A percentile compares a stretch with the other conserved stretches of the same genome.
Evolutionary conservation across 1,140 invertebrate species (phyloP).

Genomic region (Drosophila nigrodunni): DNA sequence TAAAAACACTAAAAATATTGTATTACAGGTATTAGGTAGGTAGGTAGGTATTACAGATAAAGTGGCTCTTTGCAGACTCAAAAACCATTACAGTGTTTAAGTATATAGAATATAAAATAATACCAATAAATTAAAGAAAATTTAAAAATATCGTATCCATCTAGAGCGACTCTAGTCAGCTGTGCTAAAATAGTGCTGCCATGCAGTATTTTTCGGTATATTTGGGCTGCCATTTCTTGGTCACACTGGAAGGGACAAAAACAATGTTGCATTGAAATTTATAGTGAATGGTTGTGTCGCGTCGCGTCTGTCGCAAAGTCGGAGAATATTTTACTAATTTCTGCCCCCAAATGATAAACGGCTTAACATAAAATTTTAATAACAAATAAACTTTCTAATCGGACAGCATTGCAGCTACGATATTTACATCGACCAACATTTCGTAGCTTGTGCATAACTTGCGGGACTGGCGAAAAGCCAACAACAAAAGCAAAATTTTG

Average conservation of each 20-base stretch:
- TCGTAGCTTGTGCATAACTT: not conserved
- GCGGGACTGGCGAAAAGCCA: not conserved
- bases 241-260: conserved; percentile 23
- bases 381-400: not conserved
- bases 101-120: too few species aligned
- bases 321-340: conserved; percentile 13
- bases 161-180: too few species aligned
- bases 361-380: conserved; percentile 3
- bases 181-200: too few species aligned
- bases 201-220: not conserved
- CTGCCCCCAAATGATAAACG: conserved; percentile 16
- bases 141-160: not conserved
- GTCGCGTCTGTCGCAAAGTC: conserved; percentile 32
- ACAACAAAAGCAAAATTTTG: conserved; percentile 12
- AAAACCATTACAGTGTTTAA: too few species aligned
- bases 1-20: too few species aligned
- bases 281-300: conserved; percentile 30
- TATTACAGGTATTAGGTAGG: too few species aligned
- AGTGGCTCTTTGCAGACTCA: too few species aligned
- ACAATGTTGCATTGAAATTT: conserved; percentile 38
- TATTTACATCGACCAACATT: not conserved
- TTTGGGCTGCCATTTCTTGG: not conserved
- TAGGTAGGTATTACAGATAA: too few species aligned
- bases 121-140: not conserved
- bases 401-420: not conserved